Evolutionary conservation across 2,113 vertebrate species (phyloP).

Genomic region (Bagarius yarrelli): DNA sequence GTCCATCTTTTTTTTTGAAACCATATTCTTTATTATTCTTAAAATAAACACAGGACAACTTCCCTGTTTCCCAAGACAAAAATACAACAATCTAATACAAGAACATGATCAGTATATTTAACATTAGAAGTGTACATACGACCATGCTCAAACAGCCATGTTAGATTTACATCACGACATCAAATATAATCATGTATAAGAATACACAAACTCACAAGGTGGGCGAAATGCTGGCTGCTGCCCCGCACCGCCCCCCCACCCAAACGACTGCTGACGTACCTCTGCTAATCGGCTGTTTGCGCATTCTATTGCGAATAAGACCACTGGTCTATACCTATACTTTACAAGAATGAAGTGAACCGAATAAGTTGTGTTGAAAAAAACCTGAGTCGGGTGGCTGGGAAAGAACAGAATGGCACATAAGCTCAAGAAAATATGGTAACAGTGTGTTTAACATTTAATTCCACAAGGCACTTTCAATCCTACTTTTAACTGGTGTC

Average conservation of each 20-base stretch:
- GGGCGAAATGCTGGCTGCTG: constrained; percentile 15
- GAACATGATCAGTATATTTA: constrained; percentile 8
- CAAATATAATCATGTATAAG: background rate
- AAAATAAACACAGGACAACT: constrained; percentile 20
- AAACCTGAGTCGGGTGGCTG: background rate
- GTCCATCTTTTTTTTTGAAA: background rate
- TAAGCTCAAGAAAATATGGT: background rate
- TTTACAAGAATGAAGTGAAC: background rate
- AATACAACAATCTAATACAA: constrained; percentile 14
- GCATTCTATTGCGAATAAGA: background rate
- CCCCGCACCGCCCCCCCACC: too few species aligned
- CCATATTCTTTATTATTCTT: constrained; percentile 36
- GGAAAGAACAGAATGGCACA: constrained; percentile 12
- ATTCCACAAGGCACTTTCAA: background rate
- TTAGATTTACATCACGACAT: background rate
- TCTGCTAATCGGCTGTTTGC: background rate
- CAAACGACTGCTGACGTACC: background rate
- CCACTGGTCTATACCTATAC: background rate
- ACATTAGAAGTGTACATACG: constrained; percentile 46
- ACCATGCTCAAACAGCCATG: constrained; percentile 24
- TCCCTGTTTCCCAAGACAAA: constrained; percentile 23
- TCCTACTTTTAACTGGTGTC: background rate
- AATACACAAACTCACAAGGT: background rate
- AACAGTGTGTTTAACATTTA: constrained; percentile 4
- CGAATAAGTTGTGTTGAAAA: background rate